These are phyloP conservation scores for Meloe dianella DNA, from an alignment of 2,888 invertebrate genomes.

Conservation along the genomic window DNA sequence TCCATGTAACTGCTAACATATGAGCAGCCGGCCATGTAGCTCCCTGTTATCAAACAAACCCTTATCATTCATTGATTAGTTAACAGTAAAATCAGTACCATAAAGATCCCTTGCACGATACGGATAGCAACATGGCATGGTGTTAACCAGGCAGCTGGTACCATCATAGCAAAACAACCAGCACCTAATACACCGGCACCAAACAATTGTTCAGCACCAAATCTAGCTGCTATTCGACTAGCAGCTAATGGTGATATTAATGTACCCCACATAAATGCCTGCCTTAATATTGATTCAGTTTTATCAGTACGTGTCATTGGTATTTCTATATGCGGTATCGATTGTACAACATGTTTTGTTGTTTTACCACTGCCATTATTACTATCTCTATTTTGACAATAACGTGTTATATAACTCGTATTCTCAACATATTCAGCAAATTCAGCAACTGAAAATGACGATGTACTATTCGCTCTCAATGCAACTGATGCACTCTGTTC, in stretches of 20 bases:
- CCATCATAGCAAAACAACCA: constrained; percentile 63
- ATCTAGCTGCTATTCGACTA: constrained; percentile 63
- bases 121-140: constrained; percentile 64
- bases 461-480: constrained; percentile 61
- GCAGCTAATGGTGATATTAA: constrained; percentile 64
- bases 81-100: constrained; percentile 51
- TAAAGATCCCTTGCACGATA: constrained; percentile 64
- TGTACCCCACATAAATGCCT: constrained; percentile 66
- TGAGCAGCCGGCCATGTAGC: constrained; percentile 67
- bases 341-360: constrained; percentile 54
- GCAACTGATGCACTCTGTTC: constrained; percentile 66
- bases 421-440: constrained; percentile 61
- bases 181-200: constrained; percentile 64
- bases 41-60: constrained; percentile 54
- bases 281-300: constrained; percentile 63
- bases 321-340: constrained; percentile 60
- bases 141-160: constrained; percentile 66
- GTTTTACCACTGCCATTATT: constrained; percentile 33
- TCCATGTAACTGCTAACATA: constrained; percentile 67
- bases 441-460: constrained; percentile 57
- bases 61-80: neutral
- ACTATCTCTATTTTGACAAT: constrained; percentile 52
- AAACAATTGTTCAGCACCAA: constrained; percentile 64
- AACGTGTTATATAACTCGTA: constrained; percentile 60
- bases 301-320: constrained; percentile 63